Evolutionary conservation across 92 coral and sea anemone genomes (phyloP), one percentile per base, ranked within the genome.

Genomic region (Actinostola sp.): DNA sequence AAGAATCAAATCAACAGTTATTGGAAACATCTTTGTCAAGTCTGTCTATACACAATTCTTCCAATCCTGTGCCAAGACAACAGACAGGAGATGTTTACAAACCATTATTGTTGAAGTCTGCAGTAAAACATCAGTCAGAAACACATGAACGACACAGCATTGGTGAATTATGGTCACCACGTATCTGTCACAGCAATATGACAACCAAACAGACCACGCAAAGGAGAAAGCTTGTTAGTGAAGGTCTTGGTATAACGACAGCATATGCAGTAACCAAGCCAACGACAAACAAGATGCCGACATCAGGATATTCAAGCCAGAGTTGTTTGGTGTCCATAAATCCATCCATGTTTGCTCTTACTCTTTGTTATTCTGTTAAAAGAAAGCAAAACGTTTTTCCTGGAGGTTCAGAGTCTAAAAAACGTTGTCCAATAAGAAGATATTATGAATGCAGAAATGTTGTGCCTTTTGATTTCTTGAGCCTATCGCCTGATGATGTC

Each of bases 401-500:
- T 23, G 46, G 33, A 0, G 28, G 38, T 61, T 20, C 33, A 14
- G 33, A 34, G 44, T 34, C 66, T 35, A 61, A 61, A 45, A 68
- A 27, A 30, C 24, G 42, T 21, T 68, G 46, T 30, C n/a, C 44
- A 10, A 56, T 32, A 19, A 10, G 21, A 0, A 41, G 72, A 26
- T 50, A 56, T 70, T 60, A 54, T 72, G 75, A 50, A 38, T 38
- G 73, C 75, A 42, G 49, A 20, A 55, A 71, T 61, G 1, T 64
- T n/a, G 3, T 23, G 49, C 84, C 94, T 17, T 93, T 91, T 73
- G 77, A 93, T 69, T 93, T 93, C 57, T 52, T 72, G 3, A 69
- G 79, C 27, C 94, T 90, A 0, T 93, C 98, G 44, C 98, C 98
- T 19, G 98, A 93, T 71, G 98, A 93, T 61, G 41, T 85, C 45